phyloP scores from a whole-genome alignment of 1,140 invertebrate genomes.

The Drosophila sulfurigaster region DNA sequence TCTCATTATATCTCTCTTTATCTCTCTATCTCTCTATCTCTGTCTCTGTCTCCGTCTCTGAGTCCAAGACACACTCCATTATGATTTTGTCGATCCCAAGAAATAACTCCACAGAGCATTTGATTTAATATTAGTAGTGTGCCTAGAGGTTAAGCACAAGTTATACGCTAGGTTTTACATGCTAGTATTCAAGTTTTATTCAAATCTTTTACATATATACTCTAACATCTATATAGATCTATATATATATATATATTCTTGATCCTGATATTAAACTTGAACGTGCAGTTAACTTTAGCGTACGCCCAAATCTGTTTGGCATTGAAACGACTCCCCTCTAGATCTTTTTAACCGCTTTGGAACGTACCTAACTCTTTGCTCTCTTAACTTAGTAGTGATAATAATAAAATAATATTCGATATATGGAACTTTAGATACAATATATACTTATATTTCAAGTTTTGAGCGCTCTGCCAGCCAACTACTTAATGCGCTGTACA shows the following conservation, averaged over 20 bases:
- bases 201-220: constrained; percentile 41
- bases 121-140: constrained; percentile 66
- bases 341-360: constrained; percentile 61
- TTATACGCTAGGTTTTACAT: constrained; percentile 59
- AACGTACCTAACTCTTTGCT: constrained; percentile 45
- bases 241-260: constrained; percentile 13
- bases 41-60: constrained; percentile 29
- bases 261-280: constrained; percentile 26
- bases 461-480: constrained; percentile 80
- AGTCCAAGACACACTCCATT: constrained; percentile 64
- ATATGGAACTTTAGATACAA: constrained; percentile 58
- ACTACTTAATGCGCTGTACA: constrained; percentile 80
- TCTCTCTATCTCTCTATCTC: constrained; percentile 16
- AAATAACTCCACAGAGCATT: constrained; percentile 64
- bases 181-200: constrained; percentile 57
- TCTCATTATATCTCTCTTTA: constrained; percentile 36
- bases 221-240: neutral
- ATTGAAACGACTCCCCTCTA: constrained; percentile 43
- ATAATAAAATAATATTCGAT: constrained; percentile 46
- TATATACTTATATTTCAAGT: constrained; percentile 70
- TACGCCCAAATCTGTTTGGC: constrained; percentile 43
- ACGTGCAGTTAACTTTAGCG: constrained; percentile 55
- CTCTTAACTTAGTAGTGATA: constrained; percentile 60
- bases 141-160: constrained; percentile 60
- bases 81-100: constrained; percentile 59